These are phyloP conservation scores for Amia ocellicauda DNA, from an alignment of 2,113 vertebrate species.

Conservation along the genomic window DNA sequence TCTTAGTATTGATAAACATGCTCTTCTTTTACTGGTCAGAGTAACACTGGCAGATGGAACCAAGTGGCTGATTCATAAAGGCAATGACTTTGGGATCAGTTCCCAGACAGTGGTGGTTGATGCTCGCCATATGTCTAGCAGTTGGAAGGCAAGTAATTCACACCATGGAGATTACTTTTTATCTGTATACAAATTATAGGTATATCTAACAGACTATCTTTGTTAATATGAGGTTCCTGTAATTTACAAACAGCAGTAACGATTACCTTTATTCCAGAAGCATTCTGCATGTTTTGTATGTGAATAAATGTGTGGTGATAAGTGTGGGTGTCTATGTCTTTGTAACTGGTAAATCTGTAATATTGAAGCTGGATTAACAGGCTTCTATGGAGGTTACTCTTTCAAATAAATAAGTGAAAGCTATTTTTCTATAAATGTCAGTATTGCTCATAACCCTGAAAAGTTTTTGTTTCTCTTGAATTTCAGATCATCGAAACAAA, in stretches of 20 bases:
- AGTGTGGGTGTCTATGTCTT: neutral
- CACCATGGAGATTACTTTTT: neutral
- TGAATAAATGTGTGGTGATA: too few relatives aligned
- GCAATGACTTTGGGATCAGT: constrained; percentile 26
- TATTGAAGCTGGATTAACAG: neutral
- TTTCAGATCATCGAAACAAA: constrained; percentile 29
- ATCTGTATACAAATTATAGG: neutral
- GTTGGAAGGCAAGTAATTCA: constrained; percentile 40
- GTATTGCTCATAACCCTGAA: neutral
- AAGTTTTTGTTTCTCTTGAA: neutral
- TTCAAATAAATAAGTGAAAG: neutral
- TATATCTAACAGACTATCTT: neutral
- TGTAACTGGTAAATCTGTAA: constrained; percentile 3
- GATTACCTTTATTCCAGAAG: neutral
- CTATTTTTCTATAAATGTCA: neutral
- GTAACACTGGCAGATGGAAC: constrained; percentile 43
- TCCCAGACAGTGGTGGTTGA: constrained; percentile 49
- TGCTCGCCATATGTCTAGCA: constrained; percentile 43
- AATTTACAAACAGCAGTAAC: neutral
- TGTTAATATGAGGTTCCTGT: neutral
- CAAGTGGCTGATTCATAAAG: constrained; percentile 57
- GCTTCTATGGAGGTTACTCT: constrained; percentile 3
- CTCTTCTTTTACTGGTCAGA: constrained; percentile 26
- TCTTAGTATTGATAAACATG: too few relatives aligned
- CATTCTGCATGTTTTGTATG: neutral